Percentiles rank a stretch among this genome's conserved stretches.
phyloP scores from a whole-genome alignment of 2,797 vertebrate species.

The Heterohyrax brucei region DNA sequence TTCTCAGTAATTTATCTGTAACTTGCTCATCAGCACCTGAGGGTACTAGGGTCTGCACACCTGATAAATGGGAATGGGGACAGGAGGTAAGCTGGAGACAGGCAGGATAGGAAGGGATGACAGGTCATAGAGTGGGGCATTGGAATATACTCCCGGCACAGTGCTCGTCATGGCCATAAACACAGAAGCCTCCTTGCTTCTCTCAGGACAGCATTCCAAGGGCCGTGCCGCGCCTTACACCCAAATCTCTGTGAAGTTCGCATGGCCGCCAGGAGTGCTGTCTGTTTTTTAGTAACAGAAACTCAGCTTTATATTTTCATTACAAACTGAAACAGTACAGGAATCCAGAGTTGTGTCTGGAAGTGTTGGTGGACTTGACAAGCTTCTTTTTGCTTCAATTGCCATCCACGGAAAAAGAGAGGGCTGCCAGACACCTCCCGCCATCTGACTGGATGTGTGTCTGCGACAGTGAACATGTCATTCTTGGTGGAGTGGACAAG shows the following conservation, averaged over 20 bases:
- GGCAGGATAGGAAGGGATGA: background rate
- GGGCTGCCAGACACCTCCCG: background rate
- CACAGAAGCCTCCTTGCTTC: background rate
- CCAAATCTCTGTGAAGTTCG: constrained; percentile 61
- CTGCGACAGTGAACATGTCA: background rate
- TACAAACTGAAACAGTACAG: constrained; percentile 78
- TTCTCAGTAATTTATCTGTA: background rate
- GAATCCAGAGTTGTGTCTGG: constrained; percentile 72
- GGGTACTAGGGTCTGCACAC: background rate
- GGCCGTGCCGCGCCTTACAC: constrained; percentile 23
- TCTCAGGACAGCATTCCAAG: background rate
- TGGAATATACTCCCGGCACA: background rate
- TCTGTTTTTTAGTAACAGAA: constrained; percentile 77
- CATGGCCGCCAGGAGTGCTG: constrained; percentile 47
- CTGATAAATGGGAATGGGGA: background rate
- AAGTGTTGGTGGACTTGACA: constrained; percentile 73
- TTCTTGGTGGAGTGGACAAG: too few relatives aligned
- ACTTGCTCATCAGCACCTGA: background rate
- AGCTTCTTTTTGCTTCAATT: constrained; percentile 58
- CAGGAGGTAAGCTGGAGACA: background rate
- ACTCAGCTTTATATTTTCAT: constrained; percentile 70
- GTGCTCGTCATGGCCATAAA: background rate
- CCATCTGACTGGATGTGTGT: background rate
- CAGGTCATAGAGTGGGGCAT: background rate
- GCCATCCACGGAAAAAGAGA: constrained; percentile 56